Percentiles rank a stretch among this genome's conserved stretches.
Conservation (phyloP, 2,113 vertebrate genomes). For the Myanophis thanlyinensis region DNA sequence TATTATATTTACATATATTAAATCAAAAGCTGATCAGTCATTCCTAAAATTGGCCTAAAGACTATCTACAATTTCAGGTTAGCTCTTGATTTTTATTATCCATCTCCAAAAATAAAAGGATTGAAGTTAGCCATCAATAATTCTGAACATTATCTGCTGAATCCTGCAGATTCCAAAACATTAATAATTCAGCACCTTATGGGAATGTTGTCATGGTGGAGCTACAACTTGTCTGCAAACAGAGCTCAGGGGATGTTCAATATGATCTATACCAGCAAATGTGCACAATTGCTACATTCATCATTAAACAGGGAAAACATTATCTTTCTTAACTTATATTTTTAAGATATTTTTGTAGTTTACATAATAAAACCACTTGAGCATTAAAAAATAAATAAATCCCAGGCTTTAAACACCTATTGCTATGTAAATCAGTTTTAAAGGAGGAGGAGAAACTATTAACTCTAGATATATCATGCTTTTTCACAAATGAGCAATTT, state of each 20-base stretch:
- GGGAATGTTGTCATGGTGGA: slow-evolving; percentile 83
- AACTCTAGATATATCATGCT: neutral
- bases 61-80: slow-evolving; percentile 71
- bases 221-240: slow-evolving; percentile 80
- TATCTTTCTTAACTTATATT: slow-evolving; percentile 50
- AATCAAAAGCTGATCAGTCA: slow-evolving; percentile 67
- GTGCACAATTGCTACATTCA: slow-evolving; percentile 61
- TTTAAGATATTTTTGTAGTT: slow-evolving; percentile 47
- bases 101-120: slow-evolving; percentile 79
- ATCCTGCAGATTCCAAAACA: slow-evolving; percentile 81
- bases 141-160: slow-evolving; percentile 80
- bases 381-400: slow-evolving; percentile 43
- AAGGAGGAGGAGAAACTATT: slow-evolving; percentile 34
- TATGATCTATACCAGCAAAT: slow-evolving; percentile 73
- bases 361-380: slow-evolving; percentile 50
- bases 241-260: slow-evolving; percentile 78
- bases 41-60: slow-evolving; percentile 81
- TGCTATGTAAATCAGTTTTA: slow-evolving; percentile 37
- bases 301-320: slow-evolving; percentile 56
- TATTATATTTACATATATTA: slow-evolving; percentile 69
- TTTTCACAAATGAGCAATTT: neutral
- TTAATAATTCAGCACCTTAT: slow-evolving; percentile 91
- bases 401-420: slow-evolving; percentile 29
- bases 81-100: slow-evolving; percentile 84
- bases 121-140: slow-evolving; percentile 85